Conservation (phyloP, 2,888 invertebrate genomes). For the Parelbella ahira region DNA sequence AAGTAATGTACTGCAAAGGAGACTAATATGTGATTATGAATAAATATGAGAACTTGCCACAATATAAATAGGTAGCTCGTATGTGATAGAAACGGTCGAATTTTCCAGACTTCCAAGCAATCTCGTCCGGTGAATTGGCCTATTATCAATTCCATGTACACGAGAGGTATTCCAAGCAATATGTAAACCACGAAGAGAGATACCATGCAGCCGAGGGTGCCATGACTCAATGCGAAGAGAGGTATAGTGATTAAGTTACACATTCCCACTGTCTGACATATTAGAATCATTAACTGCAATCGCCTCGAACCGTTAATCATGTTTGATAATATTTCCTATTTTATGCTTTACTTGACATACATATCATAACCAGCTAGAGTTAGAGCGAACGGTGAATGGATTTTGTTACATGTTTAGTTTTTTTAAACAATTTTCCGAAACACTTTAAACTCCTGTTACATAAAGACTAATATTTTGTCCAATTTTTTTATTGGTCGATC, state of each 20-base stretch:
- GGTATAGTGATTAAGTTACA: slow-evolving; percentile 43
- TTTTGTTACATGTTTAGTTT: too few relatives aligned
- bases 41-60: slow-evolving; percentile 46
- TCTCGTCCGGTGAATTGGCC: slow-evolving; percentile 64
- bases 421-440: too few relatives aligned
- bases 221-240: slow-evolving; percentile 39
- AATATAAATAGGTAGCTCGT: slow-evolving; percentile 52
- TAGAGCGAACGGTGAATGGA: too few relatives aligned
- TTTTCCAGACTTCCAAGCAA: slow-evolving; percentile 57
- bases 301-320: slow-evolving; percentile 26
- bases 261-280: slow-evolving; percentile 46
- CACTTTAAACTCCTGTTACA: too few relatives aligned
- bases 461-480: too few relatives aligned
- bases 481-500: too few relatives aligned
- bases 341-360: too few relatives aligned
- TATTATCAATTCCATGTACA: slow-evolving; percentile 63
- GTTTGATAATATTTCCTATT: too few relatives aligned
- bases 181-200: slow-evolving; percentile 38
- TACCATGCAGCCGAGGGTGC: slow-evolving; percentile 47
- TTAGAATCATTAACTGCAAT: slow-evolving; percentile 40
- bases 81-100: slow-evolving; percentile 53
- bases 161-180: slow-evolving; percentile 54
- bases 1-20: slow-evolving; percentile 59
- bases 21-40: slow-evolving; percentile 47
- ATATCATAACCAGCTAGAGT: too few relatives aligned